phyloP scores from a whole-genome alignment of 2,113 vertebrate genomes.

The Motacilla alba region DNA sequence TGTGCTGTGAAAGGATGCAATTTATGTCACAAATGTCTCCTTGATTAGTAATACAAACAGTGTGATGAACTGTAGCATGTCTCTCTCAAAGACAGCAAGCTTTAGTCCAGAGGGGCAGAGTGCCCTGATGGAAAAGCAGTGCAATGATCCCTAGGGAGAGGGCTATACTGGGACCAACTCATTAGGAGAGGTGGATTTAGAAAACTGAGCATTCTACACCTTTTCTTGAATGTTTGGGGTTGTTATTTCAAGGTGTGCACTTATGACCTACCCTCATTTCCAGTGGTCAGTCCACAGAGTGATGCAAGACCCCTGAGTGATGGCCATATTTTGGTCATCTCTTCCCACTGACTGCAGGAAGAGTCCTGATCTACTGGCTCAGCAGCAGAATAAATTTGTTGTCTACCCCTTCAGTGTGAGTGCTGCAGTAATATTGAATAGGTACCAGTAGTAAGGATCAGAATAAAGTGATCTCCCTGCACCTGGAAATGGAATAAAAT shows the following conservation, averaged over 20 bases:
- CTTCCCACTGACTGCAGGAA: background rate
- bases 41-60: background rate
- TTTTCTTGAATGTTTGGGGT: background rate
- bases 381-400: background rate
- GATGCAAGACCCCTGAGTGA: background rate
- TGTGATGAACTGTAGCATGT: accelerated
- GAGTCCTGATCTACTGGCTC: background rate
- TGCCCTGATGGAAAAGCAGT: background rate
- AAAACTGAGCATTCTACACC: background rate
- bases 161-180: accelerated
- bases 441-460: background rate
- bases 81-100: background rate
- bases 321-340: background rate
- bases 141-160: background rate
- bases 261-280: background rate
- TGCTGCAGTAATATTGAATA: background rate
- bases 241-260: background rate
- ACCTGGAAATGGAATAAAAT: constrained; percentile 4
- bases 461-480: background rate
- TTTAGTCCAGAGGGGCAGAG: background rate
- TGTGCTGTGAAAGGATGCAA: background rate
- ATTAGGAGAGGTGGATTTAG: background rate
- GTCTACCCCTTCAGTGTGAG: background rate
- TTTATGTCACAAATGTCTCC: background rate
- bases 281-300: background rate